Conservation (phyloP, 2,113 vertebrate genomes). For the Apodemus sylvaticus region DNA sequence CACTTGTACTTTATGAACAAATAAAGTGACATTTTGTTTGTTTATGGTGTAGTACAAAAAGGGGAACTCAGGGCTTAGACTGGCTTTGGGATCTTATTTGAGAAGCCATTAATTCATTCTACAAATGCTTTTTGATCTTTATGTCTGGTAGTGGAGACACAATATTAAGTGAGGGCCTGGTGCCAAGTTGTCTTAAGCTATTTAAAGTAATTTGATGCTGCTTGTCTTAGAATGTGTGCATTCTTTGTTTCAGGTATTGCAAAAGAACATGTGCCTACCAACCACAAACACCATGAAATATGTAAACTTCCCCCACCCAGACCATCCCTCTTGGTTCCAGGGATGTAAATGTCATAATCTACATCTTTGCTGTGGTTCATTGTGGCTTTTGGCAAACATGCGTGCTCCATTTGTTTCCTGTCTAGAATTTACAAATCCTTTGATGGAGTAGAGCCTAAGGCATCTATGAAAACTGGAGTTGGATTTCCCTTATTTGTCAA, state of each 20-base stretch:
- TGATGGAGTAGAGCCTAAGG: not conserved
- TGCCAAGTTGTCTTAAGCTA: not conserved
- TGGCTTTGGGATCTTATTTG: constrained; percentile 5
- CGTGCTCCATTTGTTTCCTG: not conserved
- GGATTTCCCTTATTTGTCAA: not conserved
- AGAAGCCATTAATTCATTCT: not conserved
- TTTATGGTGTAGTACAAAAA: not conserved
- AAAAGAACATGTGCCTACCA: not conserved
- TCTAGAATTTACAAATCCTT: not conserved
- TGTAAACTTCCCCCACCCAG: not conserved
- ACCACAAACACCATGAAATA: not conserved
- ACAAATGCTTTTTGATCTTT: not conserved
- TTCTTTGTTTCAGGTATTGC: not conserved
- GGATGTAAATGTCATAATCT: not conserved
- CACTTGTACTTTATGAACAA: not conserved
- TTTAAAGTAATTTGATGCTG: not conserved
- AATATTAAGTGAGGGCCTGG: not conserved
- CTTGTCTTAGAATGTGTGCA: not conserved
- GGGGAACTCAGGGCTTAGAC: not conserved
- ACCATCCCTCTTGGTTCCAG: not conserved
- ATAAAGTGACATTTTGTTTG: not conserved
- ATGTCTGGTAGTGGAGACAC: not conserved
- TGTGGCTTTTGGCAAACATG: not conserved
- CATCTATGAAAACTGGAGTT: not conserved
- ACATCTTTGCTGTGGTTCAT: not conserved